Evolutionary conservation across 2,113 vertebrate genomes (phyloP).

Genomic region (Isurus oxyrinchus): DNA sequence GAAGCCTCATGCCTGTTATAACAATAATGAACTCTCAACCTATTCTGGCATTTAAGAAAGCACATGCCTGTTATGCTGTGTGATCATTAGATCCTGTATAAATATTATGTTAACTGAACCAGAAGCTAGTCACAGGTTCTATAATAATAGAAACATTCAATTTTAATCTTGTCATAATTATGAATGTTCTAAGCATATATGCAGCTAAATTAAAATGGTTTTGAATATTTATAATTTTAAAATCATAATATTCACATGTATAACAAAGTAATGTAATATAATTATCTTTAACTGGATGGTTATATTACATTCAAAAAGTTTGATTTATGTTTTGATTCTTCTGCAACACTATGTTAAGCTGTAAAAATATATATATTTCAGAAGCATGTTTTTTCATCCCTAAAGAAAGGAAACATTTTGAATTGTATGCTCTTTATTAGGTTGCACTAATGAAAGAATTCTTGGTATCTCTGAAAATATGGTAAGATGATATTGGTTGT

Average conservation of each 20-base stretch:
- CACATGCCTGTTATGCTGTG: background rate
- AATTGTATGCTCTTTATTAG: background rate
- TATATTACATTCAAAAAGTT: background rate
- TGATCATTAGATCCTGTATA: background rate
- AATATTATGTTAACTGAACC: conserved; percentile 10
- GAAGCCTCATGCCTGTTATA: background rate
- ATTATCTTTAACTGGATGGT: background rate
- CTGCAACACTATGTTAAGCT: background rate
- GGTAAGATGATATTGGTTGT: background rate
- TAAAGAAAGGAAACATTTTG: background rate
- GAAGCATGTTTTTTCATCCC: background rate
- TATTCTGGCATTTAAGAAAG: background rate
- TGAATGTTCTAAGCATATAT: background rate
- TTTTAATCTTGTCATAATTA: background rate
- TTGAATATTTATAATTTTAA: background rate
- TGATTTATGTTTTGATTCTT: background rate
- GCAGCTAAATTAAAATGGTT: background rate
- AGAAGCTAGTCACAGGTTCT: conserved; percentile 11
- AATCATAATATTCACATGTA: background rate
- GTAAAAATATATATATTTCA: background rate
- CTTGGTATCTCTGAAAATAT: background rate
- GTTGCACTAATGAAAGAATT: background rate
- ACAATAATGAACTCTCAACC: conserved; percentile 15
- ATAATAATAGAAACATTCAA: conserved; percentile 12
- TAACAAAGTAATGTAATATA: background rate